Base-by-base conservation (phyloP, 2,113 vertebrate species). In the Tupaia chinensis region DNA sequence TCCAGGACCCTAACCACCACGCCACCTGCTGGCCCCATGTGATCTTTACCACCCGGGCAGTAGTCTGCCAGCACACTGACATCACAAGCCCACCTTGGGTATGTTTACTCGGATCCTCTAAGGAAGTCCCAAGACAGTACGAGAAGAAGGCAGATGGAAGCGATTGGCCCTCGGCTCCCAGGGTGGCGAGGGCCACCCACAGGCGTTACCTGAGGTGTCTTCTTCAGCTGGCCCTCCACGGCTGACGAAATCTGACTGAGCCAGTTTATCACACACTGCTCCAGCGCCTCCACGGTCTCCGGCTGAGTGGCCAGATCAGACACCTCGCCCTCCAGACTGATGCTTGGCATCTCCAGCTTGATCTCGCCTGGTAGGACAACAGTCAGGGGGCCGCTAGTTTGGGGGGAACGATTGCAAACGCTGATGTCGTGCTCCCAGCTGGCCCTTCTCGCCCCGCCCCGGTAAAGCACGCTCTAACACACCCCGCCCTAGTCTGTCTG, bases 231-330 rank as follows among this genome's bases (percentile, higher is more conserved):
- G 84, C 98, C 98, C 93, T 99, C 98, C 1, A 99, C 68, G 12
- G 98, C 97, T 32, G 97, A n/a, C 0, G 98, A 98, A 97, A 99
- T 99, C 95, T 99, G 99, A 58, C 97, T 98, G 90, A 99, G 97
- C 99, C 99, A 99, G 96, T 98, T 99, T 91, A 99, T 97, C 85
- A 99, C 98, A 92, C 98, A 99, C 17, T 98, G 98, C 97, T 99
- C 99, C 97, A 99, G 93, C 58, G 96, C 88, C 23, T 99, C 98
- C 29, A 99, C 79, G 7, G 98, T 95, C 44, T 97, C 98, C 13
- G 93, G 80, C 97, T 98, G 94, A 12, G 93, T 69, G 2, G 98
- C 98, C 84, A 99, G 97, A 1, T 92, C 86, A 1, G 97, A 63
- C 70, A 98, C 97, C 4, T 99, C 98, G 3, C 96, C 95, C 16